Base-by-base conservation (phyloP, 2,888 invertebrate species). In the Tiliacea aurago region DNA sequence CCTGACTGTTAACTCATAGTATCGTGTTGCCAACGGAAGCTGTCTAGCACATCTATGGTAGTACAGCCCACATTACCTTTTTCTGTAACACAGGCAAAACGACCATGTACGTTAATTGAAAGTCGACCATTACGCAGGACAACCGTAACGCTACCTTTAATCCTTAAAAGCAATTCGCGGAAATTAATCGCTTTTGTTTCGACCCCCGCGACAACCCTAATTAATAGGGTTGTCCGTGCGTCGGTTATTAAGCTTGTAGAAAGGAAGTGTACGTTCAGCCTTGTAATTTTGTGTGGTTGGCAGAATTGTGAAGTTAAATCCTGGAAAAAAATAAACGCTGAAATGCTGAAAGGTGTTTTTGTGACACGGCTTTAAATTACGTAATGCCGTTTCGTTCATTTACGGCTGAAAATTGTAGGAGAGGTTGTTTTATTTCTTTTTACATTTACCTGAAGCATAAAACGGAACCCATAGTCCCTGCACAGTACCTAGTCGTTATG, bases 151-250 rank as follows among this genome's bases (percentile, higher is more conserved):
- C 33, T 49, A 70, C 53, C 70, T 67, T 64, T 51, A 65, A 49
- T 53, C 55, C 33, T 78, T 55, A 62, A 74, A 81, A 66, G 65
- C 71, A 66, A 84, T 81, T 61, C 76, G 45, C 59, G 64, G 63
- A 76, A 83, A 83, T 69, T 81, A 78, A 84, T 84, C 63, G 73
- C 53, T 81, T 82, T 84, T 85, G 70, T 79, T 81, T 70, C 37
- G 59, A 76, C 72, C 75, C 68, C 33, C 33, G 73, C 41, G 68
- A 70, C 79, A 85, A 59, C 84, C 83, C 83, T 86, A 81, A 84
- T 79, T 79, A 84, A 84, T 85, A 83, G 79, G 79, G 83, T 47
- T 79, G 77, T 47, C 77, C 76, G 71, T 79, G 43, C 74, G 72
- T 67, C 53, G 55, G 64, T 69, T 73, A 64, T 83, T 76, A 63